A percentile compares a stretch with the other conserved stretches of the same genome.
These are phyloP conservation scores for Sitta carolinensis DNA, from an alignment of 2,797 vertebrate species.

Conservation along the genomic window DNA sequence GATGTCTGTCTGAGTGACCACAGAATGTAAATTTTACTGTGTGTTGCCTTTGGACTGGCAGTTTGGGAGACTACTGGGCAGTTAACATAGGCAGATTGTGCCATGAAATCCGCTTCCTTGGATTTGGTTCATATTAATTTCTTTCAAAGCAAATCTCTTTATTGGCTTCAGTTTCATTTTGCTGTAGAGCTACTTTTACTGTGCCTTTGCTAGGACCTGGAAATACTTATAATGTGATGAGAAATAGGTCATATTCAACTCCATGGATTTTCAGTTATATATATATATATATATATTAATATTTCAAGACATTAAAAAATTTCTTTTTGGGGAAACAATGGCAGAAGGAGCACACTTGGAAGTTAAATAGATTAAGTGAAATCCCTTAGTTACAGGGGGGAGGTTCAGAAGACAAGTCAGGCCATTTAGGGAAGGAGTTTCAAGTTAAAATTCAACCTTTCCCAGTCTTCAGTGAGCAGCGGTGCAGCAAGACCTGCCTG, in stretches of 20 bases:
- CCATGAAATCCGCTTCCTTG: slow-evolving; percentile 2
- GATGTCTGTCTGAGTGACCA: slow-evolving; percentile 37
- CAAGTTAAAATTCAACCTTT: slow-evolving; percentile 19
- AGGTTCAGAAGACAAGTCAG: background rate
- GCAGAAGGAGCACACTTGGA: background rate
- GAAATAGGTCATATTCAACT: background rate
- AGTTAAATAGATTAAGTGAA: background rate
- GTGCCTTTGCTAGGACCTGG: slow-evolving; percentile 26
- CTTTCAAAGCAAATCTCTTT: slow-evolving; percentile 4
- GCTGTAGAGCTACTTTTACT: background rate
- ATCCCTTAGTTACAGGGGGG: background rate
- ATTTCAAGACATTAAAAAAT: background rate
- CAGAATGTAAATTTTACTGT: slow-evolving; percentile 47
- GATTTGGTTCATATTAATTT: slow-evolving; percentile 22
- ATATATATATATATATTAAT: background rate
- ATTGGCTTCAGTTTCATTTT: slow-evolving; percentile 11
- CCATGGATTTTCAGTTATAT: background rate
- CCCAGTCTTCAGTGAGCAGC: background rate
- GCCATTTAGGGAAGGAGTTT: background rate
- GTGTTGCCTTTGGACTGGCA: slow-evolving; percentile 45
- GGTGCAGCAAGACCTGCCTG: background rate
- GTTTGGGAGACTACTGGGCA: background rate
- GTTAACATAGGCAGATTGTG: slow-evolving; percentile 37
- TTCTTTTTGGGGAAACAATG: background rate
- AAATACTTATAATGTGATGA: background rate